Conservation (phyloP, 2,797 vertebrate species). For the Danio jaintianensis region DNA sequence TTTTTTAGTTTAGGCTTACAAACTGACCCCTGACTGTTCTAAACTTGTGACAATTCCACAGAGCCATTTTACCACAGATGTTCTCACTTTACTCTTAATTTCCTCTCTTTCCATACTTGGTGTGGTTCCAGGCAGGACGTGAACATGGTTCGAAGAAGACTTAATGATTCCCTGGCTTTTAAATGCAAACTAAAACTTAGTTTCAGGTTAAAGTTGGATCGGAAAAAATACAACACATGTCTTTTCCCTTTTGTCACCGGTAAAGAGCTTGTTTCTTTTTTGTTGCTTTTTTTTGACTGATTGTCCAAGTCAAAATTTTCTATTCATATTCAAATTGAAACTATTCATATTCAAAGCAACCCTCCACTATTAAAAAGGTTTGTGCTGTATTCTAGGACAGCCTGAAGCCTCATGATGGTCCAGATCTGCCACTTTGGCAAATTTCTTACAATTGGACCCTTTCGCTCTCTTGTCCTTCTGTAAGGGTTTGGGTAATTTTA, state of each 20-base stretch:
- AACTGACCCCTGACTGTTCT: conserved; percentile 49
- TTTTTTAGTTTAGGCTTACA: conserved; percentile 41
- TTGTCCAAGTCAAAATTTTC: conserved; percentile 16
- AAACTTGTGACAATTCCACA: conserved; percentile 50
- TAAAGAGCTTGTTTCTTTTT: conserved; percentile 9
- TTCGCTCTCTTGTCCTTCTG: conserved; percentile 15
- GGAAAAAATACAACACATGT: conserved; percentile 9
- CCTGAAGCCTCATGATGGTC: conserved; percentile 22
- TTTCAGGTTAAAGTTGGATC: not conserved
- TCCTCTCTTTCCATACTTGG: conserved; percentile 14
- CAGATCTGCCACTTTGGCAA: conserved; percentile 43
- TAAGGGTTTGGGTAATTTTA: conserved; percentile 69
- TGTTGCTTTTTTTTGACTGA: not conserved
- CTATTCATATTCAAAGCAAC: conserved; percentile 69
- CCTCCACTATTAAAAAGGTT: not conserved
- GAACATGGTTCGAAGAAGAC: not conserved
- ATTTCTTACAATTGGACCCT: conserved; percentile 52
- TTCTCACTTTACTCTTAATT: conserved; percentile 50
- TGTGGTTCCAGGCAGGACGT: conserved; percentile 21
- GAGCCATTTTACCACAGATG: conserved; percentile 39
- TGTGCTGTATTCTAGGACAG: conserved; percentile 11
- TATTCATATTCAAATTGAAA: conserved; percentile 68
- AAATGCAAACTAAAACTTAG: not conserved
- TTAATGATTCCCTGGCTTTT: conserved; percentile 3
- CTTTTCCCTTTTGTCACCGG: conserved; percentile 8